phyloP scores from a whole-genome alignment of 1,140 invertebrate genomes.

The Papilio aristodemus region DNA sequence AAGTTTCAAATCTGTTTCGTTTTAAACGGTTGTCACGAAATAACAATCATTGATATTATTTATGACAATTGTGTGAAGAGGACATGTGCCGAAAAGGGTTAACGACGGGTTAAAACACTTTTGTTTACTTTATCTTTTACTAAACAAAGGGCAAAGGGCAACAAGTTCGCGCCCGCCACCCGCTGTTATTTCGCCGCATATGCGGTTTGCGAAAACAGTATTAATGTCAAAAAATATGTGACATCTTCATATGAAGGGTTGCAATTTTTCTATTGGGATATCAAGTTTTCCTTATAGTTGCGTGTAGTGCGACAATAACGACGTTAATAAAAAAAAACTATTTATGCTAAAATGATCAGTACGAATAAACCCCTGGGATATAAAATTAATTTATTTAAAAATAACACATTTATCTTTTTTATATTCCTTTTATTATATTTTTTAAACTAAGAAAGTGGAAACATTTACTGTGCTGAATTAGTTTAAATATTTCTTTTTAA shows the following conservation, averaged over 20 bases:
- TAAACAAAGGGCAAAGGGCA: conserved; percentile 70
- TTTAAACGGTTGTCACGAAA: conserved; percentile 22
- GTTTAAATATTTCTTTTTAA: not conserved
- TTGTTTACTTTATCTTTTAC: conserved; percentile 70
- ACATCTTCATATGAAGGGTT: conserved; percentile 54
- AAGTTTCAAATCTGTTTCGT: conserved; percentile 18
- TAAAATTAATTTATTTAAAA: too few relatives aligned
- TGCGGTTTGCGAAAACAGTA: conserved; percentile 61
- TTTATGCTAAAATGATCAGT: too few relatives aligned
- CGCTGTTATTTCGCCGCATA: conserved; percentile 47
- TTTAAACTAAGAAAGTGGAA: too few relatives aligned
- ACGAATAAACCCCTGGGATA: too few relatives aligned
- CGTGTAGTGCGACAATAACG: not conserved
- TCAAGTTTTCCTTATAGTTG: not conserved
- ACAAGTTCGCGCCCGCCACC: conserved; percentile 68
- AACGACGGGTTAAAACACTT: conserved; percentile 61
- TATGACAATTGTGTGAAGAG: conserved; percentile 39
- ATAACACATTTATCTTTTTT: too few relatives aligned
- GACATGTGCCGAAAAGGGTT: conserved; percentile 71
- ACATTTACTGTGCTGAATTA: too few relatives aligned
- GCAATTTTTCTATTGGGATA: conserved; percentile 2
- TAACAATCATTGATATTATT: conserved; percentile 40
- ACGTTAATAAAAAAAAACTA: not conserved
- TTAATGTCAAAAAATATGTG: conserved; percentile 60
- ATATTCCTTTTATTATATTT: too few relatives aligned